Evolutionary conservation across 2,113 vertebrate genomes (phyloP).

Genomic region (Nannospalax galili): DNA sequence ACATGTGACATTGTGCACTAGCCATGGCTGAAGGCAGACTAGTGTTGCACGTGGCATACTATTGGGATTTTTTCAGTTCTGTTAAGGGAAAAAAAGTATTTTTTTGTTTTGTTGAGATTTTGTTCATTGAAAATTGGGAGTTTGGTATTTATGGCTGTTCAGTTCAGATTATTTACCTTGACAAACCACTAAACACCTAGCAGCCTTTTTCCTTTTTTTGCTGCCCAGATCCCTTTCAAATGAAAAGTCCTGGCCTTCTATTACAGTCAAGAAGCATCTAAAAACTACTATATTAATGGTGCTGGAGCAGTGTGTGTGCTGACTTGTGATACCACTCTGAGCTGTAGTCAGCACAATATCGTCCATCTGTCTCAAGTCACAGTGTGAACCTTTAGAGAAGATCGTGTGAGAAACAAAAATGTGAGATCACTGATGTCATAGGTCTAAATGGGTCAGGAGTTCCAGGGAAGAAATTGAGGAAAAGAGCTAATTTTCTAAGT

Average conservation of each 20-base stretch:
- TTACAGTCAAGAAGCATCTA: constrained; percentile 61
- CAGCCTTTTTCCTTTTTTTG: background rate
- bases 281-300: constrained; percentile 17
- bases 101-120: constrained; percentile 74
- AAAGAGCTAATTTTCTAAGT: constrained; percentile 81
- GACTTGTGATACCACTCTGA: constrained; percentile 2
- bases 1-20: constrained; percentile 79
- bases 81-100: constrained; percentile 59
- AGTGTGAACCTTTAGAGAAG: constrained; percentile 66
- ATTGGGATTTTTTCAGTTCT: constrained; percentile 76
- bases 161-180: constrained; percentile 71
- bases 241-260: constrained; percentile 63
- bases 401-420: constrained; percentile 70
- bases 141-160: constrained; percentile 70
- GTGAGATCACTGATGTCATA: constrained; percentile 69
- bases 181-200: constrained; percentile 68
- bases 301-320: constrained; percentile 32
- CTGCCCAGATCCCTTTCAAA: constrained; percentile 66
- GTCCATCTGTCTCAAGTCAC: constrained; percentile 53
- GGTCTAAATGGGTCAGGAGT: constrained; percentile 73
- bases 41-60: constrained; percentile 60
- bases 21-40: constrained; percentile 72
- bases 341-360: background rate
- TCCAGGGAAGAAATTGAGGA: constrained; percentile 72
- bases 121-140: constrained; percentile 73